Conservation (phyloP, 2,113 vertebrate species). For the Spilogale gracilis region DNA sequence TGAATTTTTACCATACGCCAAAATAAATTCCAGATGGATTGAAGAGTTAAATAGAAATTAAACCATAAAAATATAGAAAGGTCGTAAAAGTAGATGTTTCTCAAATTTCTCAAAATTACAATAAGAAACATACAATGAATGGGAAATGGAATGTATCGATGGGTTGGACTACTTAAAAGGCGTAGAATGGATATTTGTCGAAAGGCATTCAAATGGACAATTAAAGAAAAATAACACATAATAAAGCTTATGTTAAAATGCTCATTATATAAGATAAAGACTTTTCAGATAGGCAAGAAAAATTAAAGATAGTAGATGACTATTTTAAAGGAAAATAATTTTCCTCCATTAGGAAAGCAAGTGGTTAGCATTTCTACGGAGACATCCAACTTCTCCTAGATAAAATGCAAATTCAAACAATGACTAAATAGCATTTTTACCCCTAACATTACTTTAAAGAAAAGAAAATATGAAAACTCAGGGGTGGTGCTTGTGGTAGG, state of each 20-base stretch:
- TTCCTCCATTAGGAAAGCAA: neutral
- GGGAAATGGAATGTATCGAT: neutral
- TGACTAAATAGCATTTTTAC: neutral
- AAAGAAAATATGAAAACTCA: neutral
- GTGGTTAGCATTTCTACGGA: neutral
- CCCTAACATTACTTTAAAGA: neutral
- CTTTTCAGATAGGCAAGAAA: neutral
- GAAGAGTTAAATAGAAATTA: slow-evolving; percentile 62
- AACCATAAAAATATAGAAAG: slow-evolving; percentile 49
- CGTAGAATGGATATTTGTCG: neutral
- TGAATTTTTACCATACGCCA: slow-evolving; percentile 46
- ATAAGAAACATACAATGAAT: neutral
- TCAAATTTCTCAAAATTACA: slow-evolving; percentile 50
- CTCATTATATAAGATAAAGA: neutral
- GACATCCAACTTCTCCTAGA: neutral
- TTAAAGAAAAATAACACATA: neutral
- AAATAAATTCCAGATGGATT: slow-evolving; percentile 43
- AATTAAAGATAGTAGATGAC: neutral
- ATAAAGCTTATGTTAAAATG: neutral
- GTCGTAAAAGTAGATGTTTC: slow-evolving; percentile 20
- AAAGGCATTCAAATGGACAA: neutral
- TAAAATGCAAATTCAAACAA: neutral
- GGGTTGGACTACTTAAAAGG: neutral
- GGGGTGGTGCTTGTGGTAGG: neutral
- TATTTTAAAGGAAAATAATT: neutral